Evolutionary conservation across 1,140 invertebrate genomes (phyloP).

Genomic region (Trichonephila clavipes): DNA sequence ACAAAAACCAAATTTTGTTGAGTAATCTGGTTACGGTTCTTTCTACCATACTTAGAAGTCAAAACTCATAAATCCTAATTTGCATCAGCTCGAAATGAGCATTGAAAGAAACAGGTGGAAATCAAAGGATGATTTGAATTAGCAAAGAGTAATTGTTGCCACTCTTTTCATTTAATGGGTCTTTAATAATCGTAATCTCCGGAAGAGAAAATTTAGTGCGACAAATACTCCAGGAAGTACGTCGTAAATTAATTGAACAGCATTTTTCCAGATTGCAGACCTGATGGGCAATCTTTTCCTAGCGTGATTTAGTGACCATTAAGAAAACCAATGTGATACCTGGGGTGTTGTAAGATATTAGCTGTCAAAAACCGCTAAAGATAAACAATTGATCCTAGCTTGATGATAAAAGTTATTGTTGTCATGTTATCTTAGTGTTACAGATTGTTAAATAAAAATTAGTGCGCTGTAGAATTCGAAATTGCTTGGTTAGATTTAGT

Average conservation of each 20-base stretch:
- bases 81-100: not conserved
- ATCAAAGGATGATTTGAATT: constrained; percentile 54
- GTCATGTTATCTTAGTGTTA: constrained; percentile 53
- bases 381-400: constrained; percentile 62
- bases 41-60: not conserved
- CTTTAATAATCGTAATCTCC: constrained; percentile 70
- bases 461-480: constrained; percentile 52
- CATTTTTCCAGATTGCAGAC: constrained; percentile 61
- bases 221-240: constrained; percentile 66
- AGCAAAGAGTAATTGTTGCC: constrained; percentile 11
- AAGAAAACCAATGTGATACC: constrained; percentile 64
- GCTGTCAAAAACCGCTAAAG: constrained; percentile 65
- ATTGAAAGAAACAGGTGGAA: not conserved
- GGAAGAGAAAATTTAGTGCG: constrained; percentile 50
- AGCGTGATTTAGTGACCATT: constrained; percentile 68
- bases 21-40: too few species aligned
- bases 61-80: constrained; percentile 26
- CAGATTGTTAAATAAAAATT: constrained; percentile 72
- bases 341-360: constrained; percentile 60
- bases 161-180: constrained; percentile 49
- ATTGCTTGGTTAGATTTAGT: constrained; percentile 37
- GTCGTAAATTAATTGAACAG: constrained; percentile 67
- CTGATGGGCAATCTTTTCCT: constrained; percentile 41
- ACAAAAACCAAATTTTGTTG: too few species aligned
- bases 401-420: constrained; percentile 68